These are phyloP conservation scores for Leptonema lineaticorne DNA, from an alignment of 1,140 invertebrate genomes.

Conservation along the genomic window DNA sequence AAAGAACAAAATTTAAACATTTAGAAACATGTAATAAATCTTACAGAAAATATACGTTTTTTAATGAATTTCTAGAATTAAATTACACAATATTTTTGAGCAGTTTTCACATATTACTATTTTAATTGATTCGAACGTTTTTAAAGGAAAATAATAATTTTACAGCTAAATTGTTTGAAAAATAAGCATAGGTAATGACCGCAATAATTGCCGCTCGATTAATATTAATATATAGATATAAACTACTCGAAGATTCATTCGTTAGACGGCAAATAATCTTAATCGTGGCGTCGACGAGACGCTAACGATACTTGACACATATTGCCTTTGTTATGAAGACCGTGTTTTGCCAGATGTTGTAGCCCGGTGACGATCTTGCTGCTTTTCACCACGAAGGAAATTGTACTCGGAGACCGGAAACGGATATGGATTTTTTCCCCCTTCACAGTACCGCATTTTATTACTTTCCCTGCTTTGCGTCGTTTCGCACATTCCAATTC, in stretches of 20 bases:
- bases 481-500: no score
- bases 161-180: no score
- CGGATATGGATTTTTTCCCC: neutral
- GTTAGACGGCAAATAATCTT: constrained; percentile 21
- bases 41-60: neutral
- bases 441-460: no score
- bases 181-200: no score
- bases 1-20: neutral
- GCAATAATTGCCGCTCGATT: neutral
- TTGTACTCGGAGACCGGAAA: neutral
- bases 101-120: no score
- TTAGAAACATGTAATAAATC: neutral
- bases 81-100: neutral
- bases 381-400: neutral
- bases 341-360: constrained; percentile 20
- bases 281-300: constrained; percentile 24
- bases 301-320: constrained; percentile 35
- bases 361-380: neutral
- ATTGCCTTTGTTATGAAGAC: constrained; percentile 32
- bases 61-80: neutral
- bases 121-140: no score
- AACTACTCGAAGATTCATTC: constrained; percentile 18
- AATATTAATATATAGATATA: neutral
- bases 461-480: no score
- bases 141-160: no score